Conservation (phyloP, 1,140 invertebrate species). For the Cotesia vestalis region DNA sequence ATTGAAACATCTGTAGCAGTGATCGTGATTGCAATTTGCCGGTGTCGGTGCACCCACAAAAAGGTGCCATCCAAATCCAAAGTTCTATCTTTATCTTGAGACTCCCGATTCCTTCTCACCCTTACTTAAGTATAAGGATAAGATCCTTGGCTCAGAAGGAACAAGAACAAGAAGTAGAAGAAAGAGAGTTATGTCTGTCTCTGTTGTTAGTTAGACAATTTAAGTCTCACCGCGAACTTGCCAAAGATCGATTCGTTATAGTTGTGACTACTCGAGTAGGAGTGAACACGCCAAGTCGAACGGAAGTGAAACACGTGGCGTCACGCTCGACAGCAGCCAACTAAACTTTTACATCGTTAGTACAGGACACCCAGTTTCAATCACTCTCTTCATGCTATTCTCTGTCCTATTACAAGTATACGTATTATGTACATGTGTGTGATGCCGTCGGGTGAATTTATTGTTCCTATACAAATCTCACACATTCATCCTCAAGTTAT, state of each 20-base stretch:
- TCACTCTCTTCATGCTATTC: conserved; percentile 37
- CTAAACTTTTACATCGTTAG: conserved; percentile 61
- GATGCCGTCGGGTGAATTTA: conserved; percentile 4
- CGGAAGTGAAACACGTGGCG: conserved; percentile 39
- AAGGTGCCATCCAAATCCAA: not conserved
- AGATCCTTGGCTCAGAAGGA: too few relatives aligned
- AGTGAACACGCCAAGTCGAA: conserved; percentile 30
- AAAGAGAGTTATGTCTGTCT: not conserved
- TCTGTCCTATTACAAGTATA: conserved; percentile 45
- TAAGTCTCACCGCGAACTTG: conserved; percentile 30
- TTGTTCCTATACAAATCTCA: conserved; percentile 4
- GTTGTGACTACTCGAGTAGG: conserved; percentile 15
- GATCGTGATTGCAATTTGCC: conserved; percentile 12
- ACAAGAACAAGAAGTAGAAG: too few relatives aligned
- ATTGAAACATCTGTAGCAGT: conserved; percentile 17
- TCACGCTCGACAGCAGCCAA: conserved; percentile 39
- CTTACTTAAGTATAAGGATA: not conserved
- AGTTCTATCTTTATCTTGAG: not conserved
- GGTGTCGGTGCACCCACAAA: conserved; percentile 1
- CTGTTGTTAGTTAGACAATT: conserved; percentile 12
- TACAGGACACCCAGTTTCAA: conserved; percentile 47
- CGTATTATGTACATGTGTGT: too few relatives aligned
- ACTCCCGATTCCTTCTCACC: not conserved
- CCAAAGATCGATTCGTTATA: conserved; percentile 38
- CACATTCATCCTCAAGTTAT: not conserved